Evolutionary conservation across 2,797 vertebrate species (phyloP), one percentile per base, ranked within the genome.

Genomic region (Peromyscus nudipes): DNA sequence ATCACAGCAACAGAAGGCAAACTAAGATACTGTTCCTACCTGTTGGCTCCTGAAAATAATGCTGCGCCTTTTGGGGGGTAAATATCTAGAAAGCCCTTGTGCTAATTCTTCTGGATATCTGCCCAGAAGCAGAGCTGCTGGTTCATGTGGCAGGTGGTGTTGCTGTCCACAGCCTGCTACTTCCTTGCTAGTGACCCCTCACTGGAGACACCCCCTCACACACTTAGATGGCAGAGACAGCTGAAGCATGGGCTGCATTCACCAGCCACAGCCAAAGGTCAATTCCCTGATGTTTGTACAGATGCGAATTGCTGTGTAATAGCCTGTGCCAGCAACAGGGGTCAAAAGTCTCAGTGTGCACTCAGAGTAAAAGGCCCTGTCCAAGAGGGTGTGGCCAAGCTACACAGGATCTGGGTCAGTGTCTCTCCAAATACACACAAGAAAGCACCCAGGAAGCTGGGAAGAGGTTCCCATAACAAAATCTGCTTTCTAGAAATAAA

Each of bases 251-350:
- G 71, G 11, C 73, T 31, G 8, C 1, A 1, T 14, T 27, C 13
- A 0, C 43, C 46, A 10, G 46, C 40, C n/a, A 43, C 27, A 7
- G 75, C 2, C 93, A 52, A 27, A 84, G 84, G 87, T 37, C 91
- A n/a, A 49, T 13, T 1, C 34, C 6, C 73, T 1, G 25, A 27
- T 23, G 3, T 52, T 9, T 49, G 12, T 40, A 25, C 31, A 40
- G 79, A 69, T n/a, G 0, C 4, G 49, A 31, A 75, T 52, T 62
- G 43, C 84, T 29, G 46, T 1, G 73, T 29, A 40, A 31, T 0
- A 9, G 46, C 21, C 29, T 4, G 6, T 5, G 13, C 19, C 14
- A 31, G 40, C 1, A 0, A 14, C 2, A n/a, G 0, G 14, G 85
- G 55, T 75, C 95, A 60, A 52, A 83, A 85, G 91, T 85, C 84